Percentiles rank a stretch among this genome's conserved stretches.
phyloP scores from a whole-genome alignment of 2,888 invertebrate genomes.

The Apamea epomidion region DNA sequence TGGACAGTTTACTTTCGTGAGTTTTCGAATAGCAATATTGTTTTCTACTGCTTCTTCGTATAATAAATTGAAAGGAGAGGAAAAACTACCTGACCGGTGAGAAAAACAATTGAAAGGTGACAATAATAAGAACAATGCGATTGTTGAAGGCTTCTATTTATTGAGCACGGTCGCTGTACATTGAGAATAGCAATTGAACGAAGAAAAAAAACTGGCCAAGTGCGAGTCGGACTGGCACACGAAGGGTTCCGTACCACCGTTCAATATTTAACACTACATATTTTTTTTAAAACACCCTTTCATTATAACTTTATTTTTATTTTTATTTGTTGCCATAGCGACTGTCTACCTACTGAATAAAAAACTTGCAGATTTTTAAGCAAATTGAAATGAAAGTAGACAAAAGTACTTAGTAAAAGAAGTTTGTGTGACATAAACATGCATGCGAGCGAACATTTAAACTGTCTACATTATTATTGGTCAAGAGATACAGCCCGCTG shows the following conservation, averaged over 20 bases:
- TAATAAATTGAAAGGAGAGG: slow-evolving; percentile 7
- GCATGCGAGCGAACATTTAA: background rate
- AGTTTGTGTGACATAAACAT: no score
- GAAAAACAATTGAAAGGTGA: slow-evolving; percentile 32
- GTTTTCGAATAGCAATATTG: slow-evolving; percentile 11
- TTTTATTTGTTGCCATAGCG: no score
- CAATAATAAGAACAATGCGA: slow-evolving; percentile 23
- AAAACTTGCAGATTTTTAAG: no score
- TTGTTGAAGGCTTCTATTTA: slow-evolving; percentile 33
- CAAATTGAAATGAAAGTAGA: no score
- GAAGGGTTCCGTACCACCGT: no score
- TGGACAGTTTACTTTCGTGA: background rate
- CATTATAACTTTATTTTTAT: no score
- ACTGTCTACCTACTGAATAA: no score
- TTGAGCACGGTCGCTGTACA: slow-evolving; percentile 8
- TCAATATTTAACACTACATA: background rate
- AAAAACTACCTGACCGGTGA: slow-evolving; percentile 19
- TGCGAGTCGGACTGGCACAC: background rate
- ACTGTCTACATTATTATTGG: background rate
- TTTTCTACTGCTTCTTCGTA: background rate
- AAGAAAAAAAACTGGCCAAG: slow-evolving; percentile 2
- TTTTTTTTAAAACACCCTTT: no score
- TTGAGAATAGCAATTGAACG: slow-evolving; percentile 22
- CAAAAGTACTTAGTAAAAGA: no score
- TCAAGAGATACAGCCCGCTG: background rate